Evolutionary conservation across 1,140 invertebrate genomes (phyloP).

Genomic region (Drosophila erecta): DNA sequence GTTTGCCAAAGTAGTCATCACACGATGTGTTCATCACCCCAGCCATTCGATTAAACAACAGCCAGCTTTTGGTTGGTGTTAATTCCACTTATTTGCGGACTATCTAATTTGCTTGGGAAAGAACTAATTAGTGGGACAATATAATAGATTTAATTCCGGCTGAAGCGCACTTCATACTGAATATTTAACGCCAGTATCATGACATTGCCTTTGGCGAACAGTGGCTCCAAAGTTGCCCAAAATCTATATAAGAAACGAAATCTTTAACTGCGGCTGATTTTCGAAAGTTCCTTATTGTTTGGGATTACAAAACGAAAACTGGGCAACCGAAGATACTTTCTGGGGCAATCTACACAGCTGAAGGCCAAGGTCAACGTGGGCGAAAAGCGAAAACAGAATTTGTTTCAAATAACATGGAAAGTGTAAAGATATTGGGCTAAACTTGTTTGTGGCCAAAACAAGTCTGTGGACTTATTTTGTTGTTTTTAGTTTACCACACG

Average conservation of each 20-base stretch:
- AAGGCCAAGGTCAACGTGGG: constrained; percentile 19
- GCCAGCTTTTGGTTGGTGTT: constrained; percentile 25
- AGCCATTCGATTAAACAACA: constrained; percentile 43
- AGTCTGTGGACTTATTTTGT: neutral
- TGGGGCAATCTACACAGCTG: neutral
- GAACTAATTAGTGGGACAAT: constrained; percentile 58
- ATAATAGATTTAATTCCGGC: constrained; percentile 8
- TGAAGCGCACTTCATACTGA: constrained; percentile 22
- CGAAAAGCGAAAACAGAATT: constrained; percentile 1
- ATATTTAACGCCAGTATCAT: constrained; percentile 24
- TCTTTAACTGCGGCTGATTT: neutral
- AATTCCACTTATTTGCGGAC: constrained; percentile 61
- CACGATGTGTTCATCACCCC: constrained; percentile 19
- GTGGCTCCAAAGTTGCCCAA: constrained; percentile 11
- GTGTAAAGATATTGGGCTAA: constrained; percentile 11
- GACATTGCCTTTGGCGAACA: constrained; percentile 2
- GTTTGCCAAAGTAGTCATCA: constrained; percentile 19
- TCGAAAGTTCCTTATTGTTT: constrained; percentile 14
- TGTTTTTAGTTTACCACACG: neutral
- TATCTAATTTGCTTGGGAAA: constrained; percentile 39
- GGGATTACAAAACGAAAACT: neutral
- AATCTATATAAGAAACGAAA: no score
- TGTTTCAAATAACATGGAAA: constrained; percentile 5
- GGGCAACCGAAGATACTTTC: constrained; percentile 14
- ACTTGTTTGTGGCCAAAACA: constrained; percentile 14